Evolutionary conservation across 2,888 invertebrate genomes (phyloP).

Genomic region (Oasisia sp.): DNA sequence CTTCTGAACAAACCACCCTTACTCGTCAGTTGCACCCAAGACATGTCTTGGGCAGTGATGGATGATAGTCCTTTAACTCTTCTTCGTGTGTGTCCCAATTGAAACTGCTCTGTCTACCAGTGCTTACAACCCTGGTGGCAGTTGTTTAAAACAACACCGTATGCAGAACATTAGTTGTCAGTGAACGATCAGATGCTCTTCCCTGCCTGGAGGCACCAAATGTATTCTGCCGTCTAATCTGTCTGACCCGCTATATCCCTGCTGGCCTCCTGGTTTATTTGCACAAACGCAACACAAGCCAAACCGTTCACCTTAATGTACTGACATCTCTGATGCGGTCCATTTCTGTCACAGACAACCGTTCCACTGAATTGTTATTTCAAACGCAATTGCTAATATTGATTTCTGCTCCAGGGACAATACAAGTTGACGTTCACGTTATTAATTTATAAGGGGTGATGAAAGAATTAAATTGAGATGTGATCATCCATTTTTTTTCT

Average conservation of each 20-base stretch:
- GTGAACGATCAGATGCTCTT: neutral
- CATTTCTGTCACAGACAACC: neutral
- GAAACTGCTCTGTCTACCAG: neutral
- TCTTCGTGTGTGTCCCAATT: neutral
- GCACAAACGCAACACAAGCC: neutral
- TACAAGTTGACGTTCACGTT: neutral
- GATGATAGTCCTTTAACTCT: neutral
- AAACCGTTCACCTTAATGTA: neutral
- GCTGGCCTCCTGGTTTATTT: neutral
- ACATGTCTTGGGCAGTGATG: neutral
- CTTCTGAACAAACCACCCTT: neutral
- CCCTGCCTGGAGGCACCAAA: neutral
- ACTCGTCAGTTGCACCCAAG: neutral
- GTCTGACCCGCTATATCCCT: neutral
- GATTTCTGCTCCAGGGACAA: neutral
- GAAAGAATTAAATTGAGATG: constrained; percentile 4
- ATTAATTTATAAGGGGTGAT: neutral
- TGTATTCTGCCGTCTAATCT: neutral
- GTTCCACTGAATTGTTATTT: neutral
- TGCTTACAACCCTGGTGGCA: neutral
- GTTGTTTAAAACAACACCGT: neutral
- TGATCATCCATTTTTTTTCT: neutral
- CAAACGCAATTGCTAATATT: neutral
- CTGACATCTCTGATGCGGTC: neutral
- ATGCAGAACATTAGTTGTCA: neutral